Conservation (phyloP, 2,797 vertebrate species). For the Centroberyx gerrardi region DNA sequence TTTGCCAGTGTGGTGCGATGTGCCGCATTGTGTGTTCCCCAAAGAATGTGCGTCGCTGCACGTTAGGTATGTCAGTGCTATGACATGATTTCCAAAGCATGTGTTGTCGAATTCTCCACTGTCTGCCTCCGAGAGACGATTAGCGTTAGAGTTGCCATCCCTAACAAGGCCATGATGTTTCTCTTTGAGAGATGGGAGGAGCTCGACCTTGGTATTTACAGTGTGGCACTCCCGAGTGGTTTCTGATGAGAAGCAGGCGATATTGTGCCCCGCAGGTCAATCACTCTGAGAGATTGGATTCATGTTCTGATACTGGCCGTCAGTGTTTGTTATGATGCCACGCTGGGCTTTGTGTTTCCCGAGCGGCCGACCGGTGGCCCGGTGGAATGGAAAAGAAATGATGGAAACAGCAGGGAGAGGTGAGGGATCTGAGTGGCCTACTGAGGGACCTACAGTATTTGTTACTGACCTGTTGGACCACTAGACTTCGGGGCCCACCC, state of each 20-base stretch:
- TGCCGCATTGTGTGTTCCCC: constrained; percentile 12
- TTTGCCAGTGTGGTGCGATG: constrained; percentile 17
- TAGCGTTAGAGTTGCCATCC: constrained; percentile 28
- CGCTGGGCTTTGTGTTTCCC: constrained; percentile 57
- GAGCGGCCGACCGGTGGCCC: constrained; percentile 19
- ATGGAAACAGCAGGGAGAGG: constrained; percentile 43
- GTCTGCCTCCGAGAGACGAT: constrained; percentile 12
- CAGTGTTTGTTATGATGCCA: constrained; percentile 55
- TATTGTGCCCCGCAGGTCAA: constrained; percentile 60
- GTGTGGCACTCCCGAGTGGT: constrained; percentile 34
- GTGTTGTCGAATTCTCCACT: constrained; percentile 7
- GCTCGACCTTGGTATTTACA: constrained; percentile 55
- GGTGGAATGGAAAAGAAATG: constrained; percentile 35
- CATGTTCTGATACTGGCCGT: constrained; percentile 49
- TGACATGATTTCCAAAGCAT: constrained; percentile 21
- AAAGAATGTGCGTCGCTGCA: constrained; percentile 5
- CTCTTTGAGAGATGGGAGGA: constrained; percentile 52
- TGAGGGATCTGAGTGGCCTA: constrained; percentile 4
- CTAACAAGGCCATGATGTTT: constrained; percentile 56
- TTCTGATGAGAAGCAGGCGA: constrained; percentile 59
- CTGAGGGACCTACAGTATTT: constrained; percentile 1
- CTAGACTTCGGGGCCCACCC: not conserved
- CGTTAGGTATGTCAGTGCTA: constrained; percentile 23
- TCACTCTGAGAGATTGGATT: constrained; percentile 59
- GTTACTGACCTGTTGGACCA: constrained; percentile 19